phyloP scores from a whole-genome alignment of 2,888 invertebrate genomes.

The Malthinus seriepunctatus region DNA sequence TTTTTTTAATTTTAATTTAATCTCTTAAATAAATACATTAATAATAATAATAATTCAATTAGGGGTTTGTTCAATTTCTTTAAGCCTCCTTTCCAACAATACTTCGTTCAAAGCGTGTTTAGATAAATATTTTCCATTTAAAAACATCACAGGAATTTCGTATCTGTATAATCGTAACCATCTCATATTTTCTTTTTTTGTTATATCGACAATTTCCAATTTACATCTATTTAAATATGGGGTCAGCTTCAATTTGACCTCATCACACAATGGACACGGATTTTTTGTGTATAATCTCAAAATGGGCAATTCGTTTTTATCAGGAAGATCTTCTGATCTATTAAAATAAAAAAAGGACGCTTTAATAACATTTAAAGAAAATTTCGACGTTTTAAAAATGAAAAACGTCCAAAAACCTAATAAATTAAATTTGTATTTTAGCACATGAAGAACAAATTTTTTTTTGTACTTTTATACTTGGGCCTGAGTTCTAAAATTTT shows the following conservation, averaged over 20 bases:
- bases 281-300: slow-evolving; percentile 83
- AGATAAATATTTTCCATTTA: slow-evolving; percentile 80
- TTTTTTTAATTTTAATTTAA: neutral
- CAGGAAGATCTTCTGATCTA: slow-evolving; percentile 52
- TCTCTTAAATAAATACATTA: neutral
- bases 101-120: slow-evolving; percentile 70
- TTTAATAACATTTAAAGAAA: too few relatives aligned
- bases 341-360: too few relatives aligned
- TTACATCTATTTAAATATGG: slow-evolving; percentile 63
- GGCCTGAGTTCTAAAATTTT: too few relatives aligned
- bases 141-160: slow-evolving; percentile 87
- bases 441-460: too few relatives aligned
- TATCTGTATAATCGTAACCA: slow-evolving; percentile 75
- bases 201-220: slow-evolving; percentile 78
- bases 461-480: too few relatives aligned
- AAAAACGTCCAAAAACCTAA: too few relatives aligned
- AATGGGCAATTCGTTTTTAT: slow-evolving; percentile 57
- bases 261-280: slow-evolving; percentile 81
- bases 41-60: neutral
- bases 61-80: slow-evolving; percentile 14
- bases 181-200: slow-evolving; percentile 69
- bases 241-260: slow-evolving; percentile 69
- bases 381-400: too few relatives aligned
- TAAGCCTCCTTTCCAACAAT: slow-evolving; percentile 60
- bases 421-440: too few relatives aligned